Evolutionary conservation across 92 coral and sea anemone genomes (phyloP).

Genomic region (Scolanthus callimorphus): DNA sequence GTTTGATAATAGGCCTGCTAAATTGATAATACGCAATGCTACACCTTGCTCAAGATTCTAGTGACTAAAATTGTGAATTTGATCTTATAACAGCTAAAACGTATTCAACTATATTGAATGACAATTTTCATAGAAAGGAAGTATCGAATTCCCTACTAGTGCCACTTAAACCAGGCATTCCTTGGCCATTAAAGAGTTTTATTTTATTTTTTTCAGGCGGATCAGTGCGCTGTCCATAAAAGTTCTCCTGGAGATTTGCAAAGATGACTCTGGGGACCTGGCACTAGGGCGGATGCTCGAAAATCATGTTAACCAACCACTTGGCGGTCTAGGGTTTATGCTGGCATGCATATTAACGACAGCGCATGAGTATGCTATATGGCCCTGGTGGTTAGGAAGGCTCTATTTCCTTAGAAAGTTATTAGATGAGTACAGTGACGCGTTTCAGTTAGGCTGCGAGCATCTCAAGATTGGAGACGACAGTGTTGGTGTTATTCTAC

Average conservation of each 20-base stretch:
- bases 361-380: constrained; percentile 81
- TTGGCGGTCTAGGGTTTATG: constrained; percentile 86
- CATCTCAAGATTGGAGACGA: constrained; percentile 48
- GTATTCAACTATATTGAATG: no score
- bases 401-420: constrained; percentile 71
- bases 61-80: no score
- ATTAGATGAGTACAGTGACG: constrained; percentile 67
- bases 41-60: no score
- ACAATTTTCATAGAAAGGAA: no score
- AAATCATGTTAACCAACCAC: constrained; percentile 42
- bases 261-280: constrained; percentile 86
- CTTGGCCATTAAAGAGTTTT: no score
- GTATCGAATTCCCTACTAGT: no score
- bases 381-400: constrained; percentile 99
- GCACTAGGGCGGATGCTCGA: constrained; percentile 86
- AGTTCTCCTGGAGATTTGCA: constrained; percentile 87
- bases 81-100: no score
- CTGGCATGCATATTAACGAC: constrained; percentile 75
- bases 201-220: constrained; percentile 67
- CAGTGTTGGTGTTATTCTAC: constrained; percentile 61
- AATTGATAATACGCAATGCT: no score
- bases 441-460: constrained; percentile 60
- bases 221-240: constrained; percentile 86
- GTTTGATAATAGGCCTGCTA: no score
- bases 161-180: no score